Base-by-base conservation (phyloP, 2,888 invertebrate species). In the Sinopyrophorus schimmeli region DNA sequence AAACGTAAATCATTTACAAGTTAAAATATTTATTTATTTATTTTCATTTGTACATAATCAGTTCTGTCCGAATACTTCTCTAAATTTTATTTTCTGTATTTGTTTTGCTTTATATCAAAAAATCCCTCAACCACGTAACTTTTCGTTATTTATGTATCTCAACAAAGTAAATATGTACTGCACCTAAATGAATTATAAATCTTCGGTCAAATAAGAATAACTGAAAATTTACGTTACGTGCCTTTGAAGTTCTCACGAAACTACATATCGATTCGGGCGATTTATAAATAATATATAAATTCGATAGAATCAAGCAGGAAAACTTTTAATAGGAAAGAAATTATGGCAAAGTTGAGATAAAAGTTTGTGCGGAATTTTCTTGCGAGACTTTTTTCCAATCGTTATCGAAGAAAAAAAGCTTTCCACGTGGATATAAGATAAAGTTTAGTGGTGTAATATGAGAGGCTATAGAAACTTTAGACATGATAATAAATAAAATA, bases 301-400 rank as follows among this genome's bases (percentile, higher is more conserved):
- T 14, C 4, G 34, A 21, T 34, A 34, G 21, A 34, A 34, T 34
- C 34, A 11, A 17, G n/a, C 21, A 5, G 5, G 34, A 17, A 34
- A 34, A 34, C 34, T 34, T 31, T 34, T 21, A 34, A 34, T 34
- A 34, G 34, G 20, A 20, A 34, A 34, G 34, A 34, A 34, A 34
- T 34, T 34, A 34, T 34, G 34, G 20, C 21, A 7, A 21, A 21
- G 7, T 21, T 21, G 34, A 20, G 34, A 34, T 34, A 34, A 34
- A 32, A 34, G 11, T 34, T 34, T 3, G 2, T 9, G 20, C n/a
- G n/a, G 20, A 21, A 21, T 20, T 34, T 34, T 9, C 34, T 20
- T 14, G 9, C 30, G 3, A 16, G 30, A 12, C 16, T 10, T 31
- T 15, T 10, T 15, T 16, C 2, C 9, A 7, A 27, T 10, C 27